Base-by-base conservation (phyloP, 2,888 invertebrate genomes). In the Drosophila differens region DNA sequence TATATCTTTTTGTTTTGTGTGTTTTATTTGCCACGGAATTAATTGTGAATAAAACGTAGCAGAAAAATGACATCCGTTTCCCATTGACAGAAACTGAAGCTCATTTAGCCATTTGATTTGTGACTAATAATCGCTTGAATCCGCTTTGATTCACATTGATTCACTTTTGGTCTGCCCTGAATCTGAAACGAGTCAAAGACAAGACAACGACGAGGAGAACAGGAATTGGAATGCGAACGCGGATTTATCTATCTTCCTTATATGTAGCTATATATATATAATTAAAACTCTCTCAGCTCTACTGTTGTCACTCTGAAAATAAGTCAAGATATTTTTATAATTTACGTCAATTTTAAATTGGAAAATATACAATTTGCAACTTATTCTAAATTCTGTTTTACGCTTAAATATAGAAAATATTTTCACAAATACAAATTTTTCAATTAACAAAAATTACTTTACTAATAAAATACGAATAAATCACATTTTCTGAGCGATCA, bases 131-230 rank as follows among this genome's bases (percentile, higher is more conserved):
- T 76, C 49, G 65, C 19, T 52, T 57, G 58, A 73, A 70, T 52
- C 60, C 70, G 71, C 74, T 74, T 70, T 59, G 72, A 57, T 62
- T 16, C 25, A 87, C 82, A 65, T 14, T 22, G 44, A 22, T 47
- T 47, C 47, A 47, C 25, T 47, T 47, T 73, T 68, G 60, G 70
- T 47, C 71, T 85, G 85, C 82, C 85, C 87, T 80, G 82, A 84
- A 82, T 85, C 60, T 19, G n/a, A 69, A 82, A 72, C 89, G 57
- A 79, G 89, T 83, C 72, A 76, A 65, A 65, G 79, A 62, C 73
- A 53, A 52, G 54, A 14, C 19, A 53, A 52, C 25, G 32, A 49
- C 49, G 32, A 37, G 57, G 59, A 33, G 54, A 65, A 64, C 70
- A 81, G 77, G 81, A 79, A 77, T 70, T 73, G 70, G 75, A 70